phyloP scores from a whole-genome alignment of 2,888 invertebrate genomes.

The Sphaeridia pumilis region DNA sequence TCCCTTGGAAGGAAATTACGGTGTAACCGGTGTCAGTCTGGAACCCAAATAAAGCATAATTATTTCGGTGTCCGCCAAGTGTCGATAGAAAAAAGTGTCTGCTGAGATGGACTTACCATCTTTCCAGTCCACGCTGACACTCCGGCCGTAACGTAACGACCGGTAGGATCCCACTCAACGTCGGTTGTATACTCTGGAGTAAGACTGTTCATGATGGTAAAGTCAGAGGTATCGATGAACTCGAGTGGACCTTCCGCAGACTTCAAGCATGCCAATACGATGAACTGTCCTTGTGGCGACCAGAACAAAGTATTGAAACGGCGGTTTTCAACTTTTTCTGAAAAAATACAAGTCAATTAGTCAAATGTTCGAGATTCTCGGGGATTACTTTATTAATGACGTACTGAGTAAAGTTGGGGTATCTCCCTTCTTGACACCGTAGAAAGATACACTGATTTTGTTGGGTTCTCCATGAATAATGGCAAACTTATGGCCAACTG shows the following conservation, averaged over 20 bases:
- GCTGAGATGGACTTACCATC: conserved; percentile 51
- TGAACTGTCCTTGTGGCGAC: conserved; percentile 91
- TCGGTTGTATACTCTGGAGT: conserved; percentile 88
- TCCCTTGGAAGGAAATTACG: conserved; percentile 94
- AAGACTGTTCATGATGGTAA: conserved; percentile 83
- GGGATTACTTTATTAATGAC: too few species aligned
- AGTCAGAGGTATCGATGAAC: conserved; percentile 91
- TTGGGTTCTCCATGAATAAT: conserved; percentile 84
- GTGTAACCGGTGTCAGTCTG: conserved; percentile 70
- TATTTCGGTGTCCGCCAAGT: too few species aligned
- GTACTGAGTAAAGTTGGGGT: conserved; percentile 77
- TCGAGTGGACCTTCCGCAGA: conserved; percentile 78
- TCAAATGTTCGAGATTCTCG: too few species aligned
- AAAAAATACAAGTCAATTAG: too few species aligned
- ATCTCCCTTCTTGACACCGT: conserved; percentile 79
- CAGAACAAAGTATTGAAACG: conserved; percentile 81
- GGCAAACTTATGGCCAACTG: conserved; percentile 87
- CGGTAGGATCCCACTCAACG: conserved; percentile 99
- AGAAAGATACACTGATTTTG: conserved; percentile 80
- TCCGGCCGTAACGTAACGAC: conserved; percentile 88
- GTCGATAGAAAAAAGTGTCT: too few species aligned
- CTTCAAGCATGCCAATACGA: conserved; percentile 80
- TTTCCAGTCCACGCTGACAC: conserved; percentile 94
- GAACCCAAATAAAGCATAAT: too few species aligned
- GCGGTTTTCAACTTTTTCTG: conserved; percentile 59